phyloP scores from a whole-genome alignment of 2,113 vertebrate genomes.

The Anguilla rostrata region DNA sequence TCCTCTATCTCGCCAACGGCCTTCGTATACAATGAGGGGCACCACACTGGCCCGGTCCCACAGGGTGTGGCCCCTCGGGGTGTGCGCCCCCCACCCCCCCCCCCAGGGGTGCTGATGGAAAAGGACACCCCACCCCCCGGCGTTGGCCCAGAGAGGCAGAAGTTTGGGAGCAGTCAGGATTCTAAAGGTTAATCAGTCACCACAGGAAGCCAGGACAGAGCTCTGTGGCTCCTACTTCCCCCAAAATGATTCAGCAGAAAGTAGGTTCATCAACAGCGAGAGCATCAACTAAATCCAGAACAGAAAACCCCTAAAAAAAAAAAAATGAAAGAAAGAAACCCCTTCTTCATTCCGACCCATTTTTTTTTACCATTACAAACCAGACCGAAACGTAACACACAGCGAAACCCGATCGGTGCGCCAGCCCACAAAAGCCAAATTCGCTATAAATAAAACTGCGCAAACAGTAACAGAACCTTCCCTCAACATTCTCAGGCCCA shows the following conservation, averaged over 20 bases:
- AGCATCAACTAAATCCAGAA: background rate
- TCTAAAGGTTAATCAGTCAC: background rate
- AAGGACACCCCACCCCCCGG: background rate
- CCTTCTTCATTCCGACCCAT: background rate
- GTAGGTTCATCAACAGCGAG: constrained; percentile 7
- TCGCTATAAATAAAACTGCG: constrained; percentile 4
- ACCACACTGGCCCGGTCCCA: background rate
- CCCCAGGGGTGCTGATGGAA: background rate
- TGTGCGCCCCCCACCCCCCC: background rate
- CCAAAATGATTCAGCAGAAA: background rate
- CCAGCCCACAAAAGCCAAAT: constrained; percentile 4
- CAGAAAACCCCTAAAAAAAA: background rate
- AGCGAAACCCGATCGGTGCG: background rate
- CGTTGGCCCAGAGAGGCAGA: background rate
- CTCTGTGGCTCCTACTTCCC: background rate
- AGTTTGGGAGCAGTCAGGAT: background rate
- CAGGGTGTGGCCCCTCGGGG: background rate
- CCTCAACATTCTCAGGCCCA: constrained; percentile 22
- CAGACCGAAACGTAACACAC: background rate
- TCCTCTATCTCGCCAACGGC: constrained; percentile 1
- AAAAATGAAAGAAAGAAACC: too few species aligned
- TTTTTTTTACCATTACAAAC: background rate
- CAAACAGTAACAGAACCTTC: background rate
- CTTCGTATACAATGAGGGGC: constrained; percentile 6
- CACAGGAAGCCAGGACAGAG: background rate